phyloP scores from a whole-genome alignment of 2,113 vertebrate species.

The Tinamus guttatus region DNA sequence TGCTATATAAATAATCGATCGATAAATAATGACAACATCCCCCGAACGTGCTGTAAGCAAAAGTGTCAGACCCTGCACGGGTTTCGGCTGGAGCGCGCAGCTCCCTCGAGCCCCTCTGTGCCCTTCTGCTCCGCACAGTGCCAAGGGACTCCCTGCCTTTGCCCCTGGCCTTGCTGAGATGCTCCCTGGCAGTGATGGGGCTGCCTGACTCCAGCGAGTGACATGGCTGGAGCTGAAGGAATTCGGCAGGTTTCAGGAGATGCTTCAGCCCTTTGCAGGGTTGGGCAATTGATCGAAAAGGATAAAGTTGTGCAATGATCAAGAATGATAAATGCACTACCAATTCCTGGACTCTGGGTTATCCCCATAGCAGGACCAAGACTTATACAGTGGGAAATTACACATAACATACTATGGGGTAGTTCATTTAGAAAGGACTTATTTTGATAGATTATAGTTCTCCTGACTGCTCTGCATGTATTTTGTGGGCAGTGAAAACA shows the following conservation, averaged over 20 bases:
- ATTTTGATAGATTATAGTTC: background rate
- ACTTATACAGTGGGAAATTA: background rate
- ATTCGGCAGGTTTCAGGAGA: background rate
- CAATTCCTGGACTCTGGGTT: background rate
- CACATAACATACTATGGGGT: background rate
- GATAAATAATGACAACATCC: slow-evolving; percentile 9
- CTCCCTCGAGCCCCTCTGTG: background rate
- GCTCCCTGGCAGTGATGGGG: background rate
- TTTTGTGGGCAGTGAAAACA: background rate
- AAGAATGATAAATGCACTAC: background rate
- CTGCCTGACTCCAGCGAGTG: background rate
- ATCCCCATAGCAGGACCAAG: background rate
- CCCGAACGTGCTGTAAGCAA: background rate
- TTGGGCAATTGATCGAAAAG: background rate
- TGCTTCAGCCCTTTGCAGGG: background rate
- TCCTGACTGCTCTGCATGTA: background rate
- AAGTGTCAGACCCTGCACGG: slow-evolving; percentile 10
- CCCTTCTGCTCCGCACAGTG: background rate
- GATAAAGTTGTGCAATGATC: background rate
- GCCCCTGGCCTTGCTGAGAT: background rate
- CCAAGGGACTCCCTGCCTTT: slow-evolving; percentile 40
- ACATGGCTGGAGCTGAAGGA: background rate
- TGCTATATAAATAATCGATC: background rate
- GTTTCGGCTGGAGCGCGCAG: slow-evolving; percentile 4
- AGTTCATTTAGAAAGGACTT: background rate